A percentile compares a stretch with the other conserved stretches of the same genome.
phyloP scores from a whole-genome alignment of 2,113 vertebrate species.

The Crotalus horridus region DNA sequence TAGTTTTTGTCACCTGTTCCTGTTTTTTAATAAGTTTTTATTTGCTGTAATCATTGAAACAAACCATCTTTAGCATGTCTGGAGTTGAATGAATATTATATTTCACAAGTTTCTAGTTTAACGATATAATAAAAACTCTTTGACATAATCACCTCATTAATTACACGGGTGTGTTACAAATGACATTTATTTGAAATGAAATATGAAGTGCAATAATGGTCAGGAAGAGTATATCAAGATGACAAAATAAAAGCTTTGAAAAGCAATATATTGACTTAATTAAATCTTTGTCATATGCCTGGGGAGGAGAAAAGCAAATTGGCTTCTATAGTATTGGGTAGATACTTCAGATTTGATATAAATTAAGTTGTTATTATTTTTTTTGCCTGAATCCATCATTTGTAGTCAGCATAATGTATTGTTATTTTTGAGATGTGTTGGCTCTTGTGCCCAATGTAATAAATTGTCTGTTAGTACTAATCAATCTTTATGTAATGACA shows the following conservation, averaged over 20 bases:
- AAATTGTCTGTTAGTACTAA: neutral
- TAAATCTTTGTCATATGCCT: conserved; percentile 50
- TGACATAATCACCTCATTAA: conserved; percentile 9
- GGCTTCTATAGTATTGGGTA: conserved; percentile 48
- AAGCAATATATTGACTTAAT: conserved; percentile 64
- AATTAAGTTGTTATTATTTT: conserved; percentile 61
- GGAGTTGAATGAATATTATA: neutral
- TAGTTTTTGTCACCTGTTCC: no score
- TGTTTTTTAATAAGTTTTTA: neutral
- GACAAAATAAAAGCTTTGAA: conserved; percentile 28
- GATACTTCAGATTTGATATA: conserved; percentile 55
- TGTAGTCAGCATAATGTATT: conserved; percentile 32
- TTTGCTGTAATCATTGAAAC: neutral
- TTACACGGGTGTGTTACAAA: conserved; percentile 14
- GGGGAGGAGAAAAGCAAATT: conserved; percentile 45
- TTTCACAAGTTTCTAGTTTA: neutral
- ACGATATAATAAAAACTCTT: neutral
- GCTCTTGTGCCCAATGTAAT: conserved; percentile 17
- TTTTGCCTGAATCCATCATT: conserved; percentile 48
- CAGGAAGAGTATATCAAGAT: conserved; percentile 42
- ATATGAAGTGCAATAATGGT: conserved; percentile 59
- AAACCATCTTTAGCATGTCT: neutral
- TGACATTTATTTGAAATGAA: conserved; percentile 45
- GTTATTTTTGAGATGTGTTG: conserved; percentile 26
- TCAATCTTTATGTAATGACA: neutral